Percentiles rank a stretch among this genome's conserved stretches.
These are phyloP conservation scores for Phrynocephalus versicolor DNA, from an alignment of 2,113 vertebrate genomes.

Conservation along the genomic window DNA sequence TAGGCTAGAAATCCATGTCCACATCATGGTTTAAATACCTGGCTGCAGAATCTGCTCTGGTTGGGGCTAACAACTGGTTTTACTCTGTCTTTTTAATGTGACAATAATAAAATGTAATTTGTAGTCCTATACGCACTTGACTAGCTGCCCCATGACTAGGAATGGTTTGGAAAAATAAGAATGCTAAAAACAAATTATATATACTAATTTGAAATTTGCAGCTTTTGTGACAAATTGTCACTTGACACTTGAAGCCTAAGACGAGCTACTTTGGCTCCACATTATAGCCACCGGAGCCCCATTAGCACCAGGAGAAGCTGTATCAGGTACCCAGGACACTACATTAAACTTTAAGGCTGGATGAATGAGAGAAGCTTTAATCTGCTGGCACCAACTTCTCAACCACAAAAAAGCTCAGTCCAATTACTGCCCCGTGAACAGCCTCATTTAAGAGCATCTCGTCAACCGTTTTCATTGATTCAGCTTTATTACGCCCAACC, in stretches of 20 bases:
- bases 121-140: too few relatives aligned
- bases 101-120: too few relatives aligned
- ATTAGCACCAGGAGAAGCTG: conserved; percentile 37
- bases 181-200: too few relatives aligned
- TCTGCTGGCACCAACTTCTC: background rate
- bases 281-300: conserved; percentile 30
- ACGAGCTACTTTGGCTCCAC: conserved; percentile 40
- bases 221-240: conserved; percentile 17
- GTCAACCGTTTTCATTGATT: too few relatives aligned
- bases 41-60: too few relatives aligned
- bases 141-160: too few relatives aligned
- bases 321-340: conserved; percentile 54
- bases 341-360: conserved; percentile 62
- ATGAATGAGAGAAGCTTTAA: conserved; percentile 53
- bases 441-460: background rate
- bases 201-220: conserved; percentile 49
- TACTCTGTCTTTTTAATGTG: too few relatives aligned
- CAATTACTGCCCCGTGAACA: conserved; percentile 13
- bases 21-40: too few relatives aligned
- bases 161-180: too few relatives aligned
- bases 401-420: conserved; percentile 40
- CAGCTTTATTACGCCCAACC: background rate
- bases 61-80: too few relatives aligned
- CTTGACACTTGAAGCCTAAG: background rate
- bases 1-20: too few relatives aligned